Evolutionary conservation across 2,113 vertebrate genomes (phyloP), one percentile per base, ranked within the genome.

Genomic region (Pyrgilauda ruficollis): DNA sequence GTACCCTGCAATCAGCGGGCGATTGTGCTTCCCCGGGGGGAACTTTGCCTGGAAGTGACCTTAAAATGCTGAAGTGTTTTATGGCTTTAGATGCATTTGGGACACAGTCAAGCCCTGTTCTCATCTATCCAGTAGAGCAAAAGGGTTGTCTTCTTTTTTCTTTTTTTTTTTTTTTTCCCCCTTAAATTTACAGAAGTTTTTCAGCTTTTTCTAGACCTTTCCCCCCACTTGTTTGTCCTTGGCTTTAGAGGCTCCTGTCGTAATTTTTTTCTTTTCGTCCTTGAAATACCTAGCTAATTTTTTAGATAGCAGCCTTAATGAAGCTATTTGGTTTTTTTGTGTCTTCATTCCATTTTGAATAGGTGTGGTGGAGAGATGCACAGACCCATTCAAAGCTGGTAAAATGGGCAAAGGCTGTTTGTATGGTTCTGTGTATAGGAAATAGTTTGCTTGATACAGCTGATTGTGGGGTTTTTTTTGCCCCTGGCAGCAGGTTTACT

Each of bases 1-100:
- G 4, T 15, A 10, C 0, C 0, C 1, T 23, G 46, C 8, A 15
- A 8, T 30, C 33, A 7, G 26, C 47, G 21, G 46, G 37, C 0
- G 11, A 8, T 31, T 2, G 0, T 56, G 31, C 31, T 74, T 43
- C 33, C 44, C 15, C 8, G 33, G 15, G 15, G 55, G 17, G 28
- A 20, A 2, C 17, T 7, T 74, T n/a, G 23, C 15, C 15, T 66
- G n/a, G 6, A 13, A 17, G 15, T 16, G 18, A n/a, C 18, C 11
- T 62, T 28, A 27, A 24, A 52, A 67, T 67, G 9, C n/a, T 72
- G 21, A 37, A 35, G 44, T 31, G 27, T 9, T 12, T 61, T 7
- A 13, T 9, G 16, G 49, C 18, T 64, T 66, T 52, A 35, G 12
- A 9, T 49, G 3, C 0, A 0, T 64, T 73, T 55, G 39, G n/a